These are phyloP conservation scores for Cheilosia grossa DNA, from an alignment of 2,888 invertebrate genomes.

Conservation along the genomic window DNA sequence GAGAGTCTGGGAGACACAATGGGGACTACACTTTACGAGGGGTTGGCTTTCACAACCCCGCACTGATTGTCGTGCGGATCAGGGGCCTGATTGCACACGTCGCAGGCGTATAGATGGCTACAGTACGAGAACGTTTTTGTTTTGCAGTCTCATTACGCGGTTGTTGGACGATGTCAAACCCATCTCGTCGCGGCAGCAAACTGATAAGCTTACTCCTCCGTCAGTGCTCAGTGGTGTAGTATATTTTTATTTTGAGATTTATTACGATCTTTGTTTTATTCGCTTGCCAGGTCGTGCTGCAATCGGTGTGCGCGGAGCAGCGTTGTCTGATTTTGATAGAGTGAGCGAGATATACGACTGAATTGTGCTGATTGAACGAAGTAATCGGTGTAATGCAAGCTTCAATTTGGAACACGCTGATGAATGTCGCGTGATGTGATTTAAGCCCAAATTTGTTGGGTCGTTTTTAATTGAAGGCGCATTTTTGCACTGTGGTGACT, in stretches of 20 bases:
- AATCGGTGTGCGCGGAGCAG: not conserved
- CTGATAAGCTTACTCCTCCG: not conserved
- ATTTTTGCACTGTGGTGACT: too few relatives aligned
- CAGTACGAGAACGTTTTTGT: not conserved
- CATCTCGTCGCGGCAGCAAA: not conserved
- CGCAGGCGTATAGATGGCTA: not conserved
- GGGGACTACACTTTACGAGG: not conserved
- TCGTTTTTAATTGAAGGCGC: too few relatives aligned
- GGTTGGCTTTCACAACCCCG: not conserved
- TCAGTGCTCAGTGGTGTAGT: not conserved
- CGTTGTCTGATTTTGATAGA: not conserved
- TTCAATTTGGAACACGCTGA: constrained; percentile 4
- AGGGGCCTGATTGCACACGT: not conserved
- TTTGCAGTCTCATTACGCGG: not conserved
- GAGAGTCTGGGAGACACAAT: constrained; percentile 6
- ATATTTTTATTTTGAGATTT: constrained; percentile 23
- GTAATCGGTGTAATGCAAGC: not conserved
- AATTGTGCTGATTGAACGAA: not conserved
- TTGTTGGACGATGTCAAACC: not conserved
- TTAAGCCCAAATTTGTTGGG: not conserved
- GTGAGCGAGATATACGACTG: not conserved
- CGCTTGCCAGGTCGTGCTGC: not conserved
- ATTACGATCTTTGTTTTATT: constrained; percentile 20
- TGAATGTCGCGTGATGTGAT: not conserved
- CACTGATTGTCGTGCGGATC: not conserved